Evolutionary conservation across 2,797 vertebrate species (phyloP).

Genomic region (Diceros bicornis): DNA sequence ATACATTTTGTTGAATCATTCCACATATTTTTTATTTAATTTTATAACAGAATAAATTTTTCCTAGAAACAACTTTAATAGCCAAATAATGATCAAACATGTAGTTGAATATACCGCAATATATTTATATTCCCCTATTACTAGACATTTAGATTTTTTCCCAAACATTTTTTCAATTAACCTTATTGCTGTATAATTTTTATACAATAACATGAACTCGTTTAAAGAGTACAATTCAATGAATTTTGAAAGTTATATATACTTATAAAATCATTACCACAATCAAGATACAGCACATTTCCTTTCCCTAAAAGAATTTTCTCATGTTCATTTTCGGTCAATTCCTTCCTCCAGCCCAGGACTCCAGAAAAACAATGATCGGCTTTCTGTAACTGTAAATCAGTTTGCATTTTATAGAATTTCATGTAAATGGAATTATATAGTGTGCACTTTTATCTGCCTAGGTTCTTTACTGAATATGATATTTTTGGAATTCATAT

Average conservation of each 20-base stretch:
- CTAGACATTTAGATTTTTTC: not conserved
- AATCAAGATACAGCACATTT: not conserved
- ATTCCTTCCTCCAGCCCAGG: not conserved
- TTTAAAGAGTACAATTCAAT: not conserved
- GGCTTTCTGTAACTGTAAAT: not conserved
- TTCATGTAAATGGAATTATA: not conserved
- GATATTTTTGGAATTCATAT: not conserved
- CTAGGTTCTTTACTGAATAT: no score
- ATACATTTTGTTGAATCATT: not conserved
- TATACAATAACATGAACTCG: not conserved
- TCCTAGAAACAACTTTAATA: not conserved
- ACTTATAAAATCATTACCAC: not conserved
- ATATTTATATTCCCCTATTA: not conserved
- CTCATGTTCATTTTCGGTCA: not conserved
- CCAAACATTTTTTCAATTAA: not conserved
- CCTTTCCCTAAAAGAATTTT: not conserved
- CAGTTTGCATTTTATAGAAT: not conserved
- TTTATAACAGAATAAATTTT: not conserved
- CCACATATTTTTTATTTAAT: not conserved
- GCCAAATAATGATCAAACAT: not conserved
- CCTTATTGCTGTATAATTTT: not conserved
- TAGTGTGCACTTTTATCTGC: no score
- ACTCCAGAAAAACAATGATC: not conserved
- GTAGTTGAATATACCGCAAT: not conserved
- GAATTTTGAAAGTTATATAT: not conserved